These are phyloP conservation scores for Battus philenor DNA, from an alignment of 1,140 invertebrate species.

Conservation along the genomic window DNA sequence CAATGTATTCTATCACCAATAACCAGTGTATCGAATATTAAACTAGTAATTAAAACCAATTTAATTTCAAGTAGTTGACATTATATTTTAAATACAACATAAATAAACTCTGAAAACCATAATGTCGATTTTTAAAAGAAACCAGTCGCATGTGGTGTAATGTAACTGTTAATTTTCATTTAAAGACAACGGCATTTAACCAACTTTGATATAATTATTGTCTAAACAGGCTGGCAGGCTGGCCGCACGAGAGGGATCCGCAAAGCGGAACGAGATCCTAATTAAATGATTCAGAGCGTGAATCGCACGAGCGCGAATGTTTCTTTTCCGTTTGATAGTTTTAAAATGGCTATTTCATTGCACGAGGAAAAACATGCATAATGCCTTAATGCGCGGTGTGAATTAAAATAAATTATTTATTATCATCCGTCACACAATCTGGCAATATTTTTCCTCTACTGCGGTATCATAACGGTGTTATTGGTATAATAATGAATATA, in stretches of 20 bases:
- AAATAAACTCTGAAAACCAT: too few species aligned
- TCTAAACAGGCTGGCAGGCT: conserved; percentile 57
- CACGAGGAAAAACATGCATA: background rate
- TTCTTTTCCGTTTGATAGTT: conserved; percentile 29
- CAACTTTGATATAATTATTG: conserved; percentile 46
- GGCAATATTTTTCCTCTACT: too few species aligned
- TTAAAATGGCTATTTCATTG: conserved; percentile 28
- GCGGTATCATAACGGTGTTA: too few species aligned
- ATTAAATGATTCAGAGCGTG: conserved; percentile 65
- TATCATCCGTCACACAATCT: too few species aligned
- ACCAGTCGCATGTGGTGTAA: too few species aligned
- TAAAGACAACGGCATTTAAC: conserved; percentile 23
- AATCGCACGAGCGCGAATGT: conserved; percentile 39
- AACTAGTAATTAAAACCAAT: too few species aligned
- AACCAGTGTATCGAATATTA: too few species aligned
- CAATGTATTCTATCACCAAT: too few species aligned
- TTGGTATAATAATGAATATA: too few species aligned
- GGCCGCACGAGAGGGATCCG: conserved; percentile 51
- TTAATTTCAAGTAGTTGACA: too few species aligned
- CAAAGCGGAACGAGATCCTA: conserved; percentile 65
- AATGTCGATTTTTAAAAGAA: too few species aligned
- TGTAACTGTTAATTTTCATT: conserved; percentile 20
- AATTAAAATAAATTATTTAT: background rate
- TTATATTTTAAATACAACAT: too few species aligned
- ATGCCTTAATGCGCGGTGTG: background rate